Evolutionary conservation across 2,797 vertebrate species (phyloP).

Genomic region (Ctenosaura bakeri): DNA sequence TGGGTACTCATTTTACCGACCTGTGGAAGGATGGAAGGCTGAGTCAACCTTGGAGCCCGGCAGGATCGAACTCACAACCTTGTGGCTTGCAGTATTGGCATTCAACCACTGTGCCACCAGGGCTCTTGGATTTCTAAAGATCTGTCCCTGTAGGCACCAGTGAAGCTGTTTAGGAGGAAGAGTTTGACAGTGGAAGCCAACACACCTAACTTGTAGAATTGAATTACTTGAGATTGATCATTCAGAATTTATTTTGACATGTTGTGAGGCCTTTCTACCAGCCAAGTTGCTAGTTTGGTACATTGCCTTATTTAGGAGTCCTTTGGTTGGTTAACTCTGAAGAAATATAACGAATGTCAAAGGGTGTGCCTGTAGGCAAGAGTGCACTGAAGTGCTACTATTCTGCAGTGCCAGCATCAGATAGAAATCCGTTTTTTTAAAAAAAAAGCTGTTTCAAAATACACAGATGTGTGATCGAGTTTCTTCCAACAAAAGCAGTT

Average conservation of each 20-base stretch:
- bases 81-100: no score
- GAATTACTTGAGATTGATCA: background rate
- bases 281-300: background rate
- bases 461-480: background rate
- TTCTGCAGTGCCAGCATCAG: background rate
- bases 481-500: conserved; percentile 15
- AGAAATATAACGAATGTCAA: background rate
- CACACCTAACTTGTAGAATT: background rate
- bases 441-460: conserved; percentile 10
- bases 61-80: no score
- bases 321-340: background rate
- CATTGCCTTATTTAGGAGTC: background rate
- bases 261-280: no score
- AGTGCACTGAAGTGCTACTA: background rate
- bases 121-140: background rate
- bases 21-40: no score
- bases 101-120: no score
- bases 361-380: background rate
- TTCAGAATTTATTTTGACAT: background rate
- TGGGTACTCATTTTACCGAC: no score
- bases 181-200: background rate
- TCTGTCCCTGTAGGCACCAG: background rate
- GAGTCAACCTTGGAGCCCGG: no score
- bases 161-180: background rate
- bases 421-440: background rate